Base-by-base conservation (phyloP, 2,797 vertebrate species). In the Nasua narica region DNA sequence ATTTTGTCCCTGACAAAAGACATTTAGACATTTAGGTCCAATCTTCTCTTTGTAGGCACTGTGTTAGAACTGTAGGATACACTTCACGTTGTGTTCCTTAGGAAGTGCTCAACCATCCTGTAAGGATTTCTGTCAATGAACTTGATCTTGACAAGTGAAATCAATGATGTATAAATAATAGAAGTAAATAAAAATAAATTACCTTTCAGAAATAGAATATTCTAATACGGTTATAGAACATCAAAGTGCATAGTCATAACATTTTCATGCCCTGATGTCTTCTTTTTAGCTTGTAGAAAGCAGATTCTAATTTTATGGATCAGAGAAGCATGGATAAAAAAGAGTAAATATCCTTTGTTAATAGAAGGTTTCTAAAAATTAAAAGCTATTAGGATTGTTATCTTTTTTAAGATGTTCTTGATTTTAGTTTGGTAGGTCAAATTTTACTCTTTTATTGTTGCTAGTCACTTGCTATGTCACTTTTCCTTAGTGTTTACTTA, bases 401-500 rank as follows among this genome's bases (percentile, higher is more conserved):
- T 79, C 15, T 60, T 91, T 52, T 85, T n/a, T 48, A 93, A 40
- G 16, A 56, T 37, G 9, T 56, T 92, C 92, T 72, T 5, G 69
- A 32, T 87, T 67, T 95, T 60, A 54, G 5, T 67, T 43, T 74
- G 25, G 3, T 21, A 77, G 8, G 13, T 72, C 14, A 27, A 40
- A 78, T 83, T 92, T 58, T 83, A 40, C 19, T 86, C n/a, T 62
- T 56, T 85, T 43, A 21, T n/a, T 90, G 29, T 84, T 29, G 7
- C 65, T 84, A 40, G 37, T 52, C 13, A 40, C 10, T 62, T 87
- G 4, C 35, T 82, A 37, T 14, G 25, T 83, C 46, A 93, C 16
- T 65, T 95, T 91, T 83, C 83, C 32, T 93, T 84, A 83, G 1
- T 62, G n/a, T 87, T 69, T 52, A 58, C 72, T 93, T 74, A 84